phyloP scores from a whole-genome alignment of 2,888 invertebrate species.

The Caenorhabditis drosophilae region DNA sequence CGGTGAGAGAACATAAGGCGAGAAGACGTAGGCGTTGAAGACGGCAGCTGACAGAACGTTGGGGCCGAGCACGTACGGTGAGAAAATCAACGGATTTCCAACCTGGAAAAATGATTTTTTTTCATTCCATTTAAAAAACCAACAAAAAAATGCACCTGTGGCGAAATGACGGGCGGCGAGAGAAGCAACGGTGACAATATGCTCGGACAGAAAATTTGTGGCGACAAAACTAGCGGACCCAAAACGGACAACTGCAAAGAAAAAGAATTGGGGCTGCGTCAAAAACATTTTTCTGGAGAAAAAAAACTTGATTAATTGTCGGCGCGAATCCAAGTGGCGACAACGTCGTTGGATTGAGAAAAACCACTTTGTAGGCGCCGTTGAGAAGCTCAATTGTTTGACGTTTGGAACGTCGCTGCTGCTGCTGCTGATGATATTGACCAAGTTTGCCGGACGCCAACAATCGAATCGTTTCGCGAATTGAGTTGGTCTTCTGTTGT shows the following conservation, averaged over 20 bases:
- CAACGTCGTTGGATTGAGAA: constrained; percentile 40
- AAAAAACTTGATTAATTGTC: constrained; percentile 17
- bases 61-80: constrained; percentile 53
- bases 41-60: constrained; percentile 57
- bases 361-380: constrained; percentile 24
- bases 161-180: constrained; percentile 55
- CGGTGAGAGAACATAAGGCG: constrained; percentile 54
- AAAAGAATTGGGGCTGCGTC: background rate
- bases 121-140: no score
- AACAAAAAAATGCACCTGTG: constrained; percentile 14
- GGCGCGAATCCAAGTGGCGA: constrained; percentile 43
- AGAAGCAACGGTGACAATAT: constrained; percentile 48
- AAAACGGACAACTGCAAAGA: constrained; percentile 42
- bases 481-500: constrained; percentile 42
- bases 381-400: constrained; percentile 29
- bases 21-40: constrained; percentile 60
- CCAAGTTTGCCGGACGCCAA: constrained; percentile 26
- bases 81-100: constrained; percentile 48
- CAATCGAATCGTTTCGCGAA: constrained; percentile 27
- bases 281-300: background rate
- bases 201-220: constrained; percentile 55
- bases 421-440: background rate
- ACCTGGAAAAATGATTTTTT: constrained; percentile 23
- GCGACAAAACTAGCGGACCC: constrained; percentile 54
- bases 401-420: constrained; percentile 13